Percentiles rank a stretch among this genome's conserved stretches.
phyloP scores from a whole-genome alignment of 2,888 invertebrate genomes.

The Anarsia innoxiella region DNA sequence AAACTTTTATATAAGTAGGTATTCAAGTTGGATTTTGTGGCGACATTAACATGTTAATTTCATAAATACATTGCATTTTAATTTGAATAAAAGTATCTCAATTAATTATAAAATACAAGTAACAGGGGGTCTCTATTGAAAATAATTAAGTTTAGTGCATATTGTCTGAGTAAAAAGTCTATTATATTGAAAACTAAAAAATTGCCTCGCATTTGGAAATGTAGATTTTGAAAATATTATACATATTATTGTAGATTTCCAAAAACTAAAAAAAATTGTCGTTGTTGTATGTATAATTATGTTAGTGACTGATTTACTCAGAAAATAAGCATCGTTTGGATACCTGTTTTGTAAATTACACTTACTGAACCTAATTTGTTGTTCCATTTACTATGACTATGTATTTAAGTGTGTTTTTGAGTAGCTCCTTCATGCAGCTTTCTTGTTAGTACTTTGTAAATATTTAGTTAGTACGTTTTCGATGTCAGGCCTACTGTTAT shows the following conservation, averaged over 20 bases:
- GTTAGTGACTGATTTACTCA: constrained; percentile 46
- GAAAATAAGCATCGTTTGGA: constrained; percentile 45
- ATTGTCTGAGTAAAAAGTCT: constrained; percentile 41
- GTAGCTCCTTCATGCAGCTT: constrained; percentile 8
- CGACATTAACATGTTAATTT: constrained; percentile 43
- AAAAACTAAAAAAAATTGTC: constrained; percentile 45
- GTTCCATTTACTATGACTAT: too few relatives aligned
- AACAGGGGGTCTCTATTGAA: constrained; percentile 56
- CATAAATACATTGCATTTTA: constrained; percentile 22
- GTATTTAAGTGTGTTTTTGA: too few relatives aligned
- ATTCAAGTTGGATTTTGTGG: constrained; percentile 69
- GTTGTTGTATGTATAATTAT: constrained; percentile 56
- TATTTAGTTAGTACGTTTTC: constrained; percentile 51
- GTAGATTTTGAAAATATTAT: constrained; percentile 70
- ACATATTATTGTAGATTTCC: constrained; percentile 62
- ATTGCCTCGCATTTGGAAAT: constrained; percentile 75
- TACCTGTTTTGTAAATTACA: too few relatives aligned
- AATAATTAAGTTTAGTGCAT: constrained; percentile 28
- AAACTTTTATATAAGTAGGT: constrained; percentile 47
- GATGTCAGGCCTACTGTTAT: constrained; percentile 66
- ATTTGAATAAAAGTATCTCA: constrained; percentile 16
- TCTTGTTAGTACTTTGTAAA: constrained; percentile 32
- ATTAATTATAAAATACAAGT: constrained; percentile 44
- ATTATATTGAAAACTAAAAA: constrained; percentile 48
- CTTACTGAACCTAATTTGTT: too few relatives aligned